Evolutionary conservation across 2,113 vertebrate genomes (phyloP).

Genomic region (Poeciliopsis prolifica): DNA sequence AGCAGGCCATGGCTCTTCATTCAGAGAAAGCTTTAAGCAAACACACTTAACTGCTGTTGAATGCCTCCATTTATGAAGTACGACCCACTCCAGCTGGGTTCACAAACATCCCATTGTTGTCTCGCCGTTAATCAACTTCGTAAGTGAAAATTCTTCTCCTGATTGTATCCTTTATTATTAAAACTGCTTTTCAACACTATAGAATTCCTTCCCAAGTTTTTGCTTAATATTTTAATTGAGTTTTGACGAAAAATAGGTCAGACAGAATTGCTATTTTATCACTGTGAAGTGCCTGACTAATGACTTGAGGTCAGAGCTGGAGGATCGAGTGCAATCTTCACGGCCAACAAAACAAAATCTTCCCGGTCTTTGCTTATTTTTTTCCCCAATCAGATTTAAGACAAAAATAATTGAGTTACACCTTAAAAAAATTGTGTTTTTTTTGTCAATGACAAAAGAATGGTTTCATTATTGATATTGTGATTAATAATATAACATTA

Average conservation of each 20-base stretch:
- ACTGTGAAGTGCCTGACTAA: background rate
- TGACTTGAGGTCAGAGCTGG: constrained; percentile 45
- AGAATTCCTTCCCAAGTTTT: constrained; percentile 14
- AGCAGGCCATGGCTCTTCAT: constrained; percentile 6
- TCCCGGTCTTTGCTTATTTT: constrained; percentile 17
- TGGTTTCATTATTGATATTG: constrained; percentile 21
- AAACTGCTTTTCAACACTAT: constrained; percentile 3
- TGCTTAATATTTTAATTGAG: constrained; percentile 16
- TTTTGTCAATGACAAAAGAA: constrained; percentile 25
- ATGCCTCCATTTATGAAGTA: constrained; percentile 16
- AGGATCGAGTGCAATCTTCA: constrained; percentile 21
- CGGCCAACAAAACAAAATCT: constrained; percentile 41
- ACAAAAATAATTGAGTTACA: constrained; percentile 34
- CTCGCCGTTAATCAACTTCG: constrained; percentile 17
- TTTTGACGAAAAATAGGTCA: background rate
- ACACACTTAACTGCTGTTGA: constrained; percentile 34
- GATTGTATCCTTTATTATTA: constrained; percentile 3
- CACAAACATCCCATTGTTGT: constrained; percentile 21
- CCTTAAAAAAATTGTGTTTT: constrained; percentile 63
- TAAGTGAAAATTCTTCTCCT: background rate
- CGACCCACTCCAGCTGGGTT: constrained; percentile 32
- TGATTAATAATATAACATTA: constrained; percentile 13
- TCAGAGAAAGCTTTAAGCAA: constrained; percentile 15
- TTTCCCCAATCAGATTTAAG: constrained; percentile 2
- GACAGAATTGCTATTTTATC: constrained; percentile 1